A percentile compares a stretch with the other conserved stretches of the same genome.
Evolutionary conservation across 2,888 invertebrate genomes (phyloP).

Genomic region (Drosophila histrio): DNA sequence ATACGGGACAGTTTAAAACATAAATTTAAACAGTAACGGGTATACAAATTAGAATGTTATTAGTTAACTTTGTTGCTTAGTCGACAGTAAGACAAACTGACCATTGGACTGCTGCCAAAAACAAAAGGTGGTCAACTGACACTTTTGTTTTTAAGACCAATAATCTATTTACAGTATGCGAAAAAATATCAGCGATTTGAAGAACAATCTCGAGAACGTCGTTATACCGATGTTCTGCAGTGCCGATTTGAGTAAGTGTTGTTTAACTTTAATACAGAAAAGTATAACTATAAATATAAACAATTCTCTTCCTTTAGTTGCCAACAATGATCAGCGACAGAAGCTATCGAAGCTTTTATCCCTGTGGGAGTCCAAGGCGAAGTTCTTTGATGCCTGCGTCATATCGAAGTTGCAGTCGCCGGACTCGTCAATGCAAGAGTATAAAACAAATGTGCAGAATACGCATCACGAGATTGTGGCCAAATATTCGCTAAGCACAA

Average conservation of each 20-base stretch:
- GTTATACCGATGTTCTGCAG: slow-evolving; percentile 99
- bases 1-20: no score
- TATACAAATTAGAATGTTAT: background rate
- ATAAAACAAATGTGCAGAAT: slow-evolving; percentile 93
- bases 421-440: slow-evolving; percentile 93
- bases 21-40: no score
- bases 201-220: slow-evolving; percentile 96
- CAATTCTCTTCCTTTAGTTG: slow-evolving; percentile 85
- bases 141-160: slow-evolving; percentile 50
- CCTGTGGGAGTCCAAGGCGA: slow-evolving; percentile 98
- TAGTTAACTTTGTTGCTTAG: slow-evolving; percentile 36
- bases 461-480: slow-evolving; percentile 91
- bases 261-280: background rate
- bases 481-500: slow-evolving; percentile 91
- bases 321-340: slow-evolving; percentile 93
- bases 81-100: slow-evolving; percentile 11
- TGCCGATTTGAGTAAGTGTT: slow-evolving; percentile 89
- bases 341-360: slow-evolving; percentile 97
- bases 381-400: slow-evolving; percentile 92
- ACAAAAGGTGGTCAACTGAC: background rate
- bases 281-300: background rate
- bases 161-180: slow-evolving; percentile 90
- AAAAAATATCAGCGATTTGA: slow-evolving; percentile 96
- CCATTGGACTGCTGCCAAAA: background rate
- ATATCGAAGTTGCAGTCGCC: slow-evolving; percentile 95